Percentiles rank a stretch among this genome's conserved stretches.
These are phyloP conservation scores for Trimorus sp. DNA, from an alignment of 2,888 invertebrate genomes.

Conservation along the genomic window DNA sequence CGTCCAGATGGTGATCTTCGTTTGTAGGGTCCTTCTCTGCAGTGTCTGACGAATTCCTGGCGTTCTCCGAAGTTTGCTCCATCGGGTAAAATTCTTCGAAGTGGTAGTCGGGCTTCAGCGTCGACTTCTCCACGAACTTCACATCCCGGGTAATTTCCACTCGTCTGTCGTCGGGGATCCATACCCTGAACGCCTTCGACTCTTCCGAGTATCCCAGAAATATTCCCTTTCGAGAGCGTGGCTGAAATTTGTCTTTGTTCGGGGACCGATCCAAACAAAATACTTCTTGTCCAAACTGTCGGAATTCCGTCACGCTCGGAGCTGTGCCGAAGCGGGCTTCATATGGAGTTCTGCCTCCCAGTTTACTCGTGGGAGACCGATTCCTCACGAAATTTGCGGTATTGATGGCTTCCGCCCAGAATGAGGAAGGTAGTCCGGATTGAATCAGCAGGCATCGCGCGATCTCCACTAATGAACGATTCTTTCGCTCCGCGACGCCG, in stretches of 20 bases:
- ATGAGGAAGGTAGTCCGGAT: neutral
- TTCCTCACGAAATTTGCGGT: no score
- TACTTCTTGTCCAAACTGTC: neutral
- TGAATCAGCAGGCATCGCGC: neutral
- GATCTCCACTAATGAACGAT: neutral
- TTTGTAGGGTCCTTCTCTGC: no score
- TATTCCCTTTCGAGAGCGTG: neutral
- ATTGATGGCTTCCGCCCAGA: neutral
- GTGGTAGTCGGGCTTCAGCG: no score
- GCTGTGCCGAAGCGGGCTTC: no score
- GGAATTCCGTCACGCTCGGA: no score
- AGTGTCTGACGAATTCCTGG: no score
- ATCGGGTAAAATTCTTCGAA: neutral
- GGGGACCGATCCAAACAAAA: neutral
- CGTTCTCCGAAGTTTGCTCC: no score
- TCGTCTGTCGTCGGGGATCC: conserved; percentile 9
- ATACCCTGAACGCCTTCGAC: conserved; percentile 9
- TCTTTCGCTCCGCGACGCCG: conserved; percentile 5
- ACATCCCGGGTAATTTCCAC: conserved; percentile 2
- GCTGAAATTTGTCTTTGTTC: neutral
- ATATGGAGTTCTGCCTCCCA: no score
- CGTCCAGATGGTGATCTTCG: no score
- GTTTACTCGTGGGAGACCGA: no score
- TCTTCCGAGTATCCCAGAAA: conserved; percentile 16
- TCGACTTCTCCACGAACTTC: neutral